These are phyloP conservation scores for Hoplias malabaricus DNA, from an alignment of 2,113 vertebrate species.

Conservation along the genomic window DNA sequence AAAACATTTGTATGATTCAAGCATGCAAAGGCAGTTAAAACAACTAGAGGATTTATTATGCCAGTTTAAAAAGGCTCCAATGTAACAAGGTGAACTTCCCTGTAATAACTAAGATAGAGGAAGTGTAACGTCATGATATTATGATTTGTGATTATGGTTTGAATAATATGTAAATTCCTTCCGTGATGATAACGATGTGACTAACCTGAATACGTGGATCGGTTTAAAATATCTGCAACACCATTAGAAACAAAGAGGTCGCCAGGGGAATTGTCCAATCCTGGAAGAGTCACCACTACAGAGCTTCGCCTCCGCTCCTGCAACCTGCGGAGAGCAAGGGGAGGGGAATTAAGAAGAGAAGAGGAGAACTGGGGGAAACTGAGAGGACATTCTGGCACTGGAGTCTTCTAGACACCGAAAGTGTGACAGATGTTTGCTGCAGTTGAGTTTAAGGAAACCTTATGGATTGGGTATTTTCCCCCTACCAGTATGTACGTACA, in stretches of 20 bases:
- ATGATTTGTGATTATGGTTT: background rate
- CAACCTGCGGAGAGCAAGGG: constrained; percentile 58
- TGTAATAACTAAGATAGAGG: too few species aligned
- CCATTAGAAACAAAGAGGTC: constrained; percentile 84
- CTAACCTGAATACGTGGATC: constrained; percentile 65
- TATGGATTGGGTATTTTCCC: background rate
- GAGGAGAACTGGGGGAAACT: constrained; percentile 2
- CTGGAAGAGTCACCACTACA: constrained; percentile 81
- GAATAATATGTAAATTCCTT: background rate
- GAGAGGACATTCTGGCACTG: background rate
- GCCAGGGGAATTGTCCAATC: constrained; percentile 84
- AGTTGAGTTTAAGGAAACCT: background rate
- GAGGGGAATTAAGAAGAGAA: background rate
- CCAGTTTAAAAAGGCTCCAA: too few species aligned
- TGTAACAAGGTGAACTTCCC: too few species aligned
- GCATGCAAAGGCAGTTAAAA: too few species aligned
- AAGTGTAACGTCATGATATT: too few species aligned
- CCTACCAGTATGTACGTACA: background rate
- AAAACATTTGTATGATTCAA: too few species aligned
- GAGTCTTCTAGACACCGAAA: background rate
- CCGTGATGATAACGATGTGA: background rate
- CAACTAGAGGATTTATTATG: too few species aligned
- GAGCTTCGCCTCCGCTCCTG: constrained; percentile 80
- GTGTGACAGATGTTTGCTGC: background rate
- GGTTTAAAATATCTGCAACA: constrained; percentile 74